Percentiles rank a stretch among this genome's conserved stretches.
phyloP scores from a whole-genome alignment of 2,113 vertebrate species.

The Neotoma lepida region DNA sequence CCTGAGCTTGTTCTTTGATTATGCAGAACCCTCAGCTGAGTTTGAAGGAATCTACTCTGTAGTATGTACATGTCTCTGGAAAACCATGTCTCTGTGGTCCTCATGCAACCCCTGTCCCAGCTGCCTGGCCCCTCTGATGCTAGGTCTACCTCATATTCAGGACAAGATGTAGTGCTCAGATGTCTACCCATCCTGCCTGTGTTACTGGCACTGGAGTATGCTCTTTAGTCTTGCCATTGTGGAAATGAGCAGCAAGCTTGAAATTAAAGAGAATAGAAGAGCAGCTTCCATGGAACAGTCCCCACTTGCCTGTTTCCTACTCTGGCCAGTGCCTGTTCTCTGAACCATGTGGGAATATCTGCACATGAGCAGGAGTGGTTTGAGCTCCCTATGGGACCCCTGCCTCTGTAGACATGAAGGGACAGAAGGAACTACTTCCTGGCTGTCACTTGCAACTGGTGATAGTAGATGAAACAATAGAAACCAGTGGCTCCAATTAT shows the following conservation, averaged over 20 bases:
- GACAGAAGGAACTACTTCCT: not conserved
- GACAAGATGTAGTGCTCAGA: not conserved
- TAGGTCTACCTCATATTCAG: fast-evolving
- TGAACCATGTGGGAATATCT: too few relatives aligned
- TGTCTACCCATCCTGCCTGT: not conserved
- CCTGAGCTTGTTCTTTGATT: not conserved
- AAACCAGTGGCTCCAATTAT: not conserved
- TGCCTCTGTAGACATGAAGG: too few relatives aligned
- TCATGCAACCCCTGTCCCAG: not conserved
- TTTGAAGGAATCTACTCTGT: not conserved
- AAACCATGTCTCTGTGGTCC: not conserved
- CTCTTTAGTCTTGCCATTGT: not conserved
- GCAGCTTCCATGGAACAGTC: fast-evolving
- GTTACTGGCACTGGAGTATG: fast-evolving
- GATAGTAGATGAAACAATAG: not conserved
- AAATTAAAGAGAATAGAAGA: not conserved
- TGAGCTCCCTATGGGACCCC: not conserved
- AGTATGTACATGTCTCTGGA: not conserved
- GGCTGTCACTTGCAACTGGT: not conserved
- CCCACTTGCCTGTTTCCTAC: too few relatives aligned
- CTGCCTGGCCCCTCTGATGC: fast-evolving
- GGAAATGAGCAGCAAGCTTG: not conserved
- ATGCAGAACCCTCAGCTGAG: not conserved
- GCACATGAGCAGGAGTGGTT: not conserved
- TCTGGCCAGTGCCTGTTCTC: too few relatives aligned